Evolutionary conservation across 2,113 vertebrate species (phyloP), one percentile per base, ranked within the genome.

Genomic region (Pluvialis apricaria): DNA sequence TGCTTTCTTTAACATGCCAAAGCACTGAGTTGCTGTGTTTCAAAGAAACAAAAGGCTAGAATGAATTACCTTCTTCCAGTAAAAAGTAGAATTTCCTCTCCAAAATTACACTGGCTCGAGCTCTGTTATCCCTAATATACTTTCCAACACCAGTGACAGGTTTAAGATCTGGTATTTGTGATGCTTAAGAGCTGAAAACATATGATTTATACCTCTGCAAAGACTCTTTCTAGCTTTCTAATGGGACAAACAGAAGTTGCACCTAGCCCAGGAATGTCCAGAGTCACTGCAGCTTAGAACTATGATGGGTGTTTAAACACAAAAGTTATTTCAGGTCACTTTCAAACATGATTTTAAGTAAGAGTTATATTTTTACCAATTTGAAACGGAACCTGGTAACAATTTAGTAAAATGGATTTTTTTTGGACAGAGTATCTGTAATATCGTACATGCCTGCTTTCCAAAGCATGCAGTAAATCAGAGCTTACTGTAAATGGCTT

Each of bases 141-240:
- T 90, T 91, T 88, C 80, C 79, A 95, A 60, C 18, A 72, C 10
- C 28, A 90, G 31, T 91, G 83, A 85, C 78, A 92, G 71, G 82
- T 86, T 95, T 93, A 90, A 86, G 68, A 77, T 88, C 62, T 90
- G 82, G 38, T 92, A 34, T 88, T 93, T 95, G 62, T 80, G 76
- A 81, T 90, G 44, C 42, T 92, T 81, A 72, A 84, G 44, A 92
- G 44, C 12, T 24, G 91, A 96, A 95, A 38, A 2, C 18, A 13
- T 82, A 31, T 44, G 52, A 90, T 94, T 93, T 88, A 75, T 84
- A 72, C n/a, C 24, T 81, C 55, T 90, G 80, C 55, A 81, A 81
- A 88, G n/a, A 73, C 26, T 54, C 24, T 44, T 92, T 92, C 84
- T 80, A 11, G 49, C 32, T 91, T 94, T 92, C 45, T 93, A 89